Conservation (phyloP, 2,888 invertebrate species). For the Sialis lutaria region DNA sequence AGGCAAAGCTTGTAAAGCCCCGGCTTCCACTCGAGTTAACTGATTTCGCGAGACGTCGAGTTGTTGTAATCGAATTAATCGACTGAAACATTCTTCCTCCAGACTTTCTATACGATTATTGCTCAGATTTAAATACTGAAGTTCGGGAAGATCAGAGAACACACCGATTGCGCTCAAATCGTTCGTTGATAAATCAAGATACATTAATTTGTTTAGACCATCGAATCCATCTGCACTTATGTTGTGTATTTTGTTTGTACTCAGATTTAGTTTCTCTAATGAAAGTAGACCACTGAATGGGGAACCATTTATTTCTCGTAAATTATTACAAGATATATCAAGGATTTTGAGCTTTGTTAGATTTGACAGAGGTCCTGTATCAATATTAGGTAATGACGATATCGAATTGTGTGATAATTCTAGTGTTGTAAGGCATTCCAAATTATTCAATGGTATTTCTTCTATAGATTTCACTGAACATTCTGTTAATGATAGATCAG, state of each 20-base stretch:
- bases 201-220: slow-evolving; percentile 41
- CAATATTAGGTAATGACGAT: neutral
- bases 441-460: slow-evolving; percentile 8
- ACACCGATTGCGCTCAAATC: slow-evolving; percentile 34
- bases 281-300: slow-evolving; percentile 35
- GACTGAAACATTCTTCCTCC: slow-evolving; percentile 45
- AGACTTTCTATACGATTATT: slow-evolving; percentile 45
- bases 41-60: slow-evolving; percentile 55
- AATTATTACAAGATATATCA: slow-evolving; percentile 40
- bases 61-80: slow-evolving; percentile 41
- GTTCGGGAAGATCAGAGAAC: slow-evolving; percentile 35
- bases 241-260: slow-evolving; percentile 43
- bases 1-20: slow-evolving; percentile 50
- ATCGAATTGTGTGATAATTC: slow-evolving; percentile 16
- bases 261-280: slow-evolving; percentile 47
- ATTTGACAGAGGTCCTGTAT: slow-evolving; percentile 11
- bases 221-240: slow-evolving; percentile 39
- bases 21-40: slow-evolving; percentile 41
- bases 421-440: slow-evolving; percentile 12
- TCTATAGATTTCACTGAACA: slow-evolving; percentile 5
- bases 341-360: slow-evolving; percentile 31
- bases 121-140: slow-evolving; percentile 56
- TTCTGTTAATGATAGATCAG: slow-evolving; percentile 5
- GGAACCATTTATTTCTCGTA: slow-evolving; percentile 31
- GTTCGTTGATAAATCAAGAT: slow-evolving; percentile 54